Base-by-base conservation (phyloP, 2,113 vertebrate species). In the Aplodontia rufa region DNA sequence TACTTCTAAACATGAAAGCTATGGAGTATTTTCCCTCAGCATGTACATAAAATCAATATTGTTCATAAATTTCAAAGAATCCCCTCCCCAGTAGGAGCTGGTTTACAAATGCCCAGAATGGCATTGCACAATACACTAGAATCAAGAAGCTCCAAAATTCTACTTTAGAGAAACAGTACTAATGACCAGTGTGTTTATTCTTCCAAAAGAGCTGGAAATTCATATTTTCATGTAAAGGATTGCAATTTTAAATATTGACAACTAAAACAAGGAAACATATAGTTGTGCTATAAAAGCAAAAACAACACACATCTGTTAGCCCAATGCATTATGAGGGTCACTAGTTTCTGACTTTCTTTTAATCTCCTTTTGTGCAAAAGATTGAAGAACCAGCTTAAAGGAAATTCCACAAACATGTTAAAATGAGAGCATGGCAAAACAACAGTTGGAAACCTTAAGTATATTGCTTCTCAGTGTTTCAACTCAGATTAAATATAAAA, bases 61-160 rank as follows among this genome's bases (percentile, higher is more conserved):
- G 10, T 42, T 83, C 12, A 95, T 88, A 94, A 87, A 81, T 91
- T 88, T 88, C 51, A 19, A 91, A 96, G 53, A 45, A 49, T 58
- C 1, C 0, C 28, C 16, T 42, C 8, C 0, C 45, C 6, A 49
- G 47, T 24, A 47, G 19, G 1, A 84, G 32, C 0, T 69, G 14
- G 45, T 42, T 76, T 93, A 14, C 32, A n/a, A 83, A n/a, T 64
- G 11, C 9, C 30, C 10, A 28, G 32, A 66, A 75, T 6, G 20
- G 5, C 0, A 4, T 64, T 87, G 78, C 22, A 82, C 60, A 84
- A 55, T 17, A 22, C 1, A 35, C 5, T 22, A 45, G 7, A 68
- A 51, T 35, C n/a, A 82, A 10, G 24, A 94, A 78, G 26, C 1
- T 30, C 11, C 47, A 90, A 58, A 1, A 76, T 47, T 26, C 30